Evolutionary conservation across 2,797 vertebrate genomes (phyloP).

Genomic region (Gorsachius magnificus): DNA sequence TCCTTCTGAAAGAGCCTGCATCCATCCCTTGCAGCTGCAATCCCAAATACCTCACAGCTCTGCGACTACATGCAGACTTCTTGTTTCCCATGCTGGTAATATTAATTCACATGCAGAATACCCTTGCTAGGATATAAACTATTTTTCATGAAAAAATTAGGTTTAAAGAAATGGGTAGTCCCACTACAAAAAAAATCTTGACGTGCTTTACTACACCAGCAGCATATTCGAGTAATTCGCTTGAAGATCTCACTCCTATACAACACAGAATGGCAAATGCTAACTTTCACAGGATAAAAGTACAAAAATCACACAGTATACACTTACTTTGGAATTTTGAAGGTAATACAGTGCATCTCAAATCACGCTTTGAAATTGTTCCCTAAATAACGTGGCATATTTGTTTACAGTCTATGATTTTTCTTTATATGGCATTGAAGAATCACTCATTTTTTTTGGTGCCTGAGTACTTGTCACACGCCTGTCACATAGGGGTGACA

Average conservation of each 20-base stretch:
- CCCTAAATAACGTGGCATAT: neutral
- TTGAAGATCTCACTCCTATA: neutral
- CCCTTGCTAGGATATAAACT: neutral
- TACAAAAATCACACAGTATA: neutral
- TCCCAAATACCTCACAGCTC: neutral
- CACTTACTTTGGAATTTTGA: neutral
- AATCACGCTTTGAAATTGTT: neutral
- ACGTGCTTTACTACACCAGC: accelerated
- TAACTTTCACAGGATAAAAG: neutral
- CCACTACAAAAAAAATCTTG: neutral
- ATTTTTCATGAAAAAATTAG: neutral
- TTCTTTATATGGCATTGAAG: neutral
- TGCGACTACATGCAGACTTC: neutral
- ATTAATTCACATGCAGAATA: neutral
- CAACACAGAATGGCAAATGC: neutral
- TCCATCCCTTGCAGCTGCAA: neutral
- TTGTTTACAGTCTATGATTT: conserved; percentile 8
- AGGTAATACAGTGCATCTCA: neutral
- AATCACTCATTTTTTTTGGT: neutral
- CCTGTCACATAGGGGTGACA: conserved; percentile 19
- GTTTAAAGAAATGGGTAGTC: neutral
- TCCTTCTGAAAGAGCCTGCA: neutral
- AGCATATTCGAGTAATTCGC: accelerated
- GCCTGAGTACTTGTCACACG: conserved; percentile 5
- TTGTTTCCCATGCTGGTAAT: neutral